Conservation (phyloP, 1,140 invertebrate genomes). For the Aphis gossypii region DNA sequence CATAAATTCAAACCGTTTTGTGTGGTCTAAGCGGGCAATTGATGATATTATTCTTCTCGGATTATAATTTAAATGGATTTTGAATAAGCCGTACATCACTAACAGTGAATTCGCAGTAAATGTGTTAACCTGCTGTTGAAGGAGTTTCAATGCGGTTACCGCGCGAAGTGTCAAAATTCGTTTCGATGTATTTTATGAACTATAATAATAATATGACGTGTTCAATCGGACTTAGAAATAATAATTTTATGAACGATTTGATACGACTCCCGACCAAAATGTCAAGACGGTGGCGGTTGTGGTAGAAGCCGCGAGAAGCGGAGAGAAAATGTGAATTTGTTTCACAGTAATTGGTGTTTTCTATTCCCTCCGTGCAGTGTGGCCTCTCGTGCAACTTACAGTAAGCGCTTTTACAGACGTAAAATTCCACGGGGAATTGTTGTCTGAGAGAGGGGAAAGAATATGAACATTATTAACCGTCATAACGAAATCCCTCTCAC, state of each 20-base stretch:
- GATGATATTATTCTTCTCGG: background rate
- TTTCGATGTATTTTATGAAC: background rate
- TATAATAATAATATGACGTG: background rate
- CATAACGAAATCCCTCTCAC: background rate
- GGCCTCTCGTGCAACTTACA: background rate
- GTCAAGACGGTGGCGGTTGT: background rate
- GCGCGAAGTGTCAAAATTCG: background rate
- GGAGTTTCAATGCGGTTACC: background rate
- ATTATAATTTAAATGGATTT: background rate
- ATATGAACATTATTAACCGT: conserved; percentile 17
- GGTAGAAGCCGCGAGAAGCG: background rate
- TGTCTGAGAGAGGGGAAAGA: background rate
- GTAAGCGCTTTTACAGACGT: background rate
- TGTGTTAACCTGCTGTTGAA: background rate
- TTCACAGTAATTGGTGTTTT: background rate
- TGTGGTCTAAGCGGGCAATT: background rate
- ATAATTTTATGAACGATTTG: background rate
- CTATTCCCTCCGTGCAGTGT: background rate
- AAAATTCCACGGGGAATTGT: background rate
- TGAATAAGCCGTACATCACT: background rate
- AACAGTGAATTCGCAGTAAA: background rate
- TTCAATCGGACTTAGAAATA: background rate
- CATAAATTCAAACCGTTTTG: background rate
- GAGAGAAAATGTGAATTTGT: background rate
- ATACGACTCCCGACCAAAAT: background rate